phyloP scores from a whole-genome alignment of 2,888 invertebrate genomes.

The Aleiodes alternator region DNA sequence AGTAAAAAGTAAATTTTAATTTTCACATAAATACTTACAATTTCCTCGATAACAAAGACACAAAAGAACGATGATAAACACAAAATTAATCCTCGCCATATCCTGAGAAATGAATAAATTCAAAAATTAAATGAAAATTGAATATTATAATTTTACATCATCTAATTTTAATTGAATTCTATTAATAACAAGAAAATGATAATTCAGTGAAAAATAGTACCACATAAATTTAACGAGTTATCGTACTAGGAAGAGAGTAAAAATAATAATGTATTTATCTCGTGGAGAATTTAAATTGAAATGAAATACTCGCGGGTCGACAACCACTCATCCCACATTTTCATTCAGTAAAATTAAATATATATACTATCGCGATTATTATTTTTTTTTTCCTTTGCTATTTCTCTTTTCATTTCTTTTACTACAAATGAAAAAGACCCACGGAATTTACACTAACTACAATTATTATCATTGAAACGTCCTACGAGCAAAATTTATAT shows the following conservation, averaged over 20 bases:
- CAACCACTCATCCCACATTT: slow-evolving; percentile 19
- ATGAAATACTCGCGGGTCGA: too few species aligned
- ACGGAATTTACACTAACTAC: too few species aligned
- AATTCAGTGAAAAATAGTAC: too few species aligned
- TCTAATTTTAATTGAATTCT: too few species aligned
- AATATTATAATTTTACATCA: neutral
- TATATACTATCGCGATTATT: neutral
- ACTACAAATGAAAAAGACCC: neutral
- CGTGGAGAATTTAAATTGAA: too few species aligned
- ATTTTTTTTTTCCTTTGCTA: neutral
- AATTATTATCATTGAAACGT: too few species aligned
- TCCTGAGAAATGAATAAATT: slow-evolving; percentile 2
- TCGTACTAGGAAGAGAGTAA: too few species aligned
- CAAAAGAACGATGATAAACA: slow-evolving; percentile 2
- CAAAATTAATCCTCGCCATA: slow-evolving; percentile 4
- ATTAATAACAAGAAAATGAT: too few species aligned
- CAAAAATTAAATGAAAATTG: neutral
- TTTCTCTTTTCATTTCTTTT: neutral
- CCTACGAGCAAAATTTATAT: neutral
- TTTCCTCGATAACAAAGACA: slow-evolving; percentile 3
- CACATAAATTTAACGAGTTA: too few species aligned
- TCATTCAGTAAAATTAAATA: slow-evolving; percentile 2
- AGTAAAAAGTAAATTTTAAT: too few species aligned
- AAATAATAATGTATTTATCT: too few species aligned
- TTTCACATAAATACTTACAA: slow-evolving; percentile 9